Evolutionary conservation across 2,888 invertebrate genomes (phyloP).

Genomic region (Allygus modestus): DNA sequence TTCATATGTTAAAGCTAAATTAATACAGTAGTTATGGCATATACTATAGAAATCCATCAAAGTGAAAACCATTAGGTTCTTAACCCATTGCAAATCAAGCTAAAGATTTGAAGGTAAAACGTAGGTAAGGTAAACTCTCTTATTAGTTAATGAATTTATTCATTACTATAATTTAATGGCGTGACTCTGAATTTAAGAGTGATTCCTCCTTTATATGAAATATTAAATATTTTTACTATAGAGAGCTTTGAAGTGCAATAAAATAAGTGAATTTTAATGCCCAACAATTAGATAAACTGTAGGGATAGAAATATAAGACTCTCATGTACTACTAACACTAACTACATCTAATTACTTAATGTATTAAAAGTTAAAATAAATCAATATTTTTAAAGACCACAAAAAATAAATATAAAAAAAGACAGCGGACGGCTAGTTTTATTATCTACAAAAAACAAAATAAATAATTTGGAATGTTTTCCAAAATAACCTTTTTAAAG

Average conservation of each 20-base stretch:
- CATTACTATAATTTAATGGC: not conserved
- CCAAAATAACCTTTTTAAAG: not conserved
- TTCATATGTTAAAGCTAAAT: slow-evolving; percentile 25
- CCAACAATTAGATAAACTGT: slow-evolving; percentile 40
- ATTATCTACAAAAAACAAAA: slow-evolving; percentile 54
- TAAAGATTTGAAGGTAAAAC: not conserved
- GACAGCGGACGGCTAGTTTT: slow-evolving; percentile 62
- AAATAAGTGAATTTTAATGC: slow-evolving; percentile 54
- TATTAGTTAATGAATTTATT: not conserved
- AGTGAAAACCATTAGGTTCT: not conserved
- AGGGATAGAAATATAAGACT: slow-evolving; percentile 55
- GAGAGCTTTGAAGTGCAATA: slow-evolving; percentile 47
- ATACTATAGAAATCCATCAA: slow-evolving; percentile 12
- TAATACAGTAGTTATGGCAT: slow-evolving; percentile 20
- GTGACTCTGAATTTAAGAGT: not conserved
- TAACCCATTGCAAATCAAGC: not conserved
- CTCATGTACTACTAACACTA: slow-evolving; percentile 43
- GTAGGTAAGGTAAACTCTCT: not conserved
- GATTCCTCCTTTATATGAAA: not conserved
- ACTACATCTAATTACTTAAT: slow-evolving; percentile 49
- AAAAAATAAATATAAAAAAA: slow-evolving; percentile 51
- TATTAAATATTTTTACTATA: slow-evolving; percentile 11
- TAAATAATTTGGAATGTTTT: slow-evolving; percentile 51
- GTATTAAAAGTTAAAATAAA: slow-evolving; percentile 49
- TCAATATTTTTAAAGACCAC: slow-evolving; percentile 26